phyloP scores from a whole-genome alignment of 2,888 invertebrate genomes.

The Cephus pygmeus region DNA sequence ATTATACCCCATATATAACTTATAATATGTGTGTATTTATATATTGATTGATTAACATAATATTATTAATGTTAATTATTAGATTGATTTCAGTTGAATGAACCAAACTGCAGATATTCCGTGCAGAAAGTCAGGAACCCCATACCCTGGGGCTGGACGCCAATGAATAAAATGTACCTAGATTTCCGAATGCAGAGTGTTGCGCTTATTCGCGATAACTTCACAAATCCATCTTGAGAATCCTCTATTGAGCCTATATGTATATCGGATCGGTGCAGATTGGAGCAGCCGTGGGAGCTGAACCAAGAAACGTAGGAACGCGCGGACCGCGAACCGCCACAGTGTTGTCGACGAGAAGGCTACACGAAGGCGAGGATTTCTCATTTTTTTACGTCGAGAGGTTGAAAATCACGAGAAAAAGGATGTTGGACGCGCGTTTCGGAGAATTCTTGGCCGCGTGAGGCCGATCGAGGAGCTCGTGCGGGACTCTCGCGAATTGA shows the following conservation, averaged over 20 bases:
- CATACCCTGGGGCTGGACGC: not conserved
- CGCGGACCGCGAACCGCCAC: constrained; percentile 50
- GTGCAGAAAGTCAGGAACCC: not conserved
- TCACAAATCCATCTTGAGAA: not conserved
- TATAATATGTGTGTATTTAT: not conserved
- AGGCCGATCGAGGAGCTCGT: constrained; percentile 39
- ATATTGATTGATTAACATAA: not conserved
- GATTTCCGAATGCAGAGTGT: not conserved
- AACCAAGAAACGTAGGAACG: constrained; percentile 41
- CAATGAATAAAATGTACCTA: not conserved
- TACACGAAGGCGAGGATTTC: constrained; percentile 47
- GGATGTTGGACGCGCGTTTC: constrained; percentile 43
- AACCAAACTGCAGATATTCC: not conserved
- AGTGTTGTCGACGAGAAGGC: constrained; percentile 53
- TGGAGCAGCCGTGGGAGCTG: constrained; percentile 20
- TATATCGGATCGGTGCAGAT: not conserved
- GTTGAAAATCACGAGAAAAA: constrained; percentile 45
- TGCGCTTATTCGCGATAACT: not conserved
- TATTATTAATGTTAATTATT: not conserved
- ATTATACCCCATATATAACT: not conserved
- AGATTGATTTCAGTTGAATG: not conserved
- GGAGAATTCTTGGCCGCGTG: constrained; percentile 36
- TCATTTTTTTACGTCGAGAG: constrained; percentile 41
- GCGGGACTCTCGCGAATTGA: constrained; percentile 43
- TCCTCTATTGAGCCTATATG: not conserved